Evolutionary conservation across 2,113 vertebrate species (phyloP).

Genomic region (Megaleporinus macrocephalus): DNA sequence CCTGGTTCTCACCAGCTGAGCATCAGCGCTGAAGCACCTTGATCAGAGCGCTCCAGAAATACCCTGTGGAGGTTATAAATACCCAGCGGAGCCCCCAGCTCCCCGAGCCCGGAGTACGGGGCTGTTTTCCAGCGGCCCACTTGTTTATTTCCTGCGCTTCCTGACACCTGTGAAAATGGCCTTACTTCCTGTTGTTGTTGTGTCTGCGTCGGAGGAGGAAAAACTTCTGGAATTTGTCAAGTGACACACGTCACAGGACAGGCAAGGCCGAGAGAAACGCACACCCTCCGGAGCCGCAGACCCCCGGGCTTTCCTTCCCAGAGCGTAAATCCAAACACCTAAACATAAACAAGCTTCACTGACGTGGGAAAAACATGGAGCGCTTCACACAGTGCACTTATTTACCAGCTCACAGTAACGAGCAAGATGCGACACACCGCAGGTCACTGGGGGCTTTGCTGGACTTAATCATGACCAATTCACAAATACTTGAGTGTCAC

Average conservation of each 20-base stretch:
- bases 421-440: not conserved
- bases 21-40: conserved; percentile 31
- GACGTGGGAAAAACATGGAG: not conserved
- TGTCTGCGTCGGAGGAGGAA: conserved; percentile 86
- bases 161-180: conserved; percentile 93
- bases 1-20: conserved; percentile 28
- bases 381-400: conserved; percentile 10
- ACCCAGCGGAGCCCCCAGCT: conserved; percentile 72
- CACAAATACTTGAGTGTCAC: too few relatives aligned
- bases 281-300: conserved; percentile 52
- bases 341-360: conserved; percentile 49
- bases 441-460: not conserved
- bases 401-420: not conserved
- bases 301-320: conserved; percentile 50
- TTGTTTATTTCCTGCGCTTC: conserved; percentile 89
- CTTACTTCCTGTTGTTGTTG: conserved; percentile 98
- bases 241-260: conserved; percentile 65
- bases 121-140: conserved; percentile 77
- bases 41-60: conserved; percentile 52
- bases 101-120: conserved; percentile 64
- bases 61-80: conserved; percentile 65
- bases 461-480: not conserved
- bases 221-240: conserved; percentile 75
- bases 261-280: conserved; percentile 41
- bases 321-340: conserved; percentile 39